Evolutionary conservation across 2,113 vertebrate species (phyloP).

Genomic region (Bombycilla garrulus): DNA sequence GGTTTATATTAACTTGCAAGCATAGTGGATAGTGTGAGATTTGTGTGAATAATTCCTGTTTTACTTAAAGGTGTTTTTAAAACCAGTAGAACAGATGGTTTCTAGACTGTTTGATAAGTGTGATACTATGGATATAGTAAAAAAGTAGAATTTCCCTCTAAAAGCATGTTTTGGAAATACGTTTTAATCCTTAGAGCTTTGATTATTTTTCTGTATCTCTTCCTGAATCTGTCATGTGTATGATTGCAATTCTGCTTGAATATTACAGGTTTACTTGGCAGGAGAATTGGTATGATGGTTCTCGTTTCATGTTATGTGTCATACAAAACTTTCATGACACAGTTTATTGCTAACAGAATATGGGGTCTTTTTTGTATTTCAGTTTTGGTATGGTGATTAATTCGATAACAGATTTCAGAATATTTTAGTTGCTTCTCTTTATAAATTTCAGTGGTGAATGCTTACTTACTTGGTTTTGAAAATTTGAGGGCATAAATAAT

Average conservation of each 20-base stretch:
- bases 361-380: background rate
- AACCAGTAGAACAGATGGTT: background rate
- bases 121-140: background rate
- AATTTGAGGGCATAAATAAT: background rate
- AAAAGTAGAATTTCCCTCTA: background rate
- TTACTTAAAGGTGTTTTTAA: background rate
- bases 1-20: background rate
- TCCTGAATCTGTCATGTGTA: background rate
- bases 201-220: background rate
- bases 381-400: background rate
- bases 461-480: background rate
- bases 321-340: background rate
- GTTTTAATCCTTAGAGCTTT: background rate
- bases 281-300: background rate
- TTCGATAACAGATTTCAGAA: background rate
- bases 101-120: background rate
- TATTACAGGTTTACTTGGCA: background rate
- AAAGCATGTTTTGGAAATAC: background rate
- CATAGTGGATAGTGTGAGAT: background rate
- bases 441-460: background rate
- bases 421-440: background rate
- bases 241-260: background rate
- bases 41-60: background rate
- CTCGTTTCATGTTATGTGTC: background rate
- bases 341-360: background rate